Base-by-base conservation (phyloP, 2,888 invertebrate species). In the Molanna angustata region DNA sequence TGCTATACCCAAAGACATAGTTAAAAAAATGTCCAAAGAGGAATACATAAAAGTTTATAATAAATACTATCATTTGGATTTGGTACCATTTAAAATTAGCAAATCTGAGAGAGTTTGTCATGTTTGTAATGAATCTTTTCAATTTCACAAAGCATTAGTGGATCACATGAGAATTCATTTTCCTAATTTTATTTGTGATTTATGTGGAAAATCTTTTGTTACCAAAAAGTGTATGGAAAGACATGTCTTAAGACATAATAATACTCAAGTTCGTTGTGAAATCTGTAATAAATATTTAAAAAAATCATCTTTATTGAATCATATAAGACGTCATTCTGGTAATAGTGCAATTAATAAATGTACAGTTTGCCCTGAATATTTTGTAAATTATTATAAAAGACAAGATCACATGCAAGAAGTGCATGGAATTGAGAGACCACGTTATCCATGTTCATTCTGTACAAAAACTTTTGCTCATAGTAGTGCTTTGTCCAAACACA, bases 381-480 rank as follows among this genome's bases (percentile, higher is more conserved):
- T 48, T 27, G 19, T 19, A 2, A 21, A 22, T 48, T 48, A 48
- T 19, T 31, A 48, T 13, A 40, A 48, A 18, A 37, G 47, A 17
- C 37, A 27, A 13, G 31, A 48, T 17, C 47, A 48, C n/a, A 22
- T 48, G 40, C 22, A 21, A 40, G 22, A 48, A 18, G 37, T 13
- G 17, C 47, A 48, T 16, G n/a, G 20, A 18, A 40, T 48, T 17
- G 40, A 22, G n/a, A 22, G 13, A 22, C 21, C 37, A 14, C 35
- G 33, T 37, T 50, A 50, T 27, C 14, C 73, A 0, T 76, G 76
- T 54, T 74, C 74, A 49, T 74, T 76, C 1, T 76, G 76, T 64
- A 71, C 68, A 33, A 75, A 75, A 58, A 68, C 66, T 0, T 76
- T 75, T 47, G 75, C 74, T 40, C 74, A 74, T 64, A 74, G 74